Conservation (phyloP, 2,888 invertebrate species). For the Trypoxylon attenuatum region DNA sequence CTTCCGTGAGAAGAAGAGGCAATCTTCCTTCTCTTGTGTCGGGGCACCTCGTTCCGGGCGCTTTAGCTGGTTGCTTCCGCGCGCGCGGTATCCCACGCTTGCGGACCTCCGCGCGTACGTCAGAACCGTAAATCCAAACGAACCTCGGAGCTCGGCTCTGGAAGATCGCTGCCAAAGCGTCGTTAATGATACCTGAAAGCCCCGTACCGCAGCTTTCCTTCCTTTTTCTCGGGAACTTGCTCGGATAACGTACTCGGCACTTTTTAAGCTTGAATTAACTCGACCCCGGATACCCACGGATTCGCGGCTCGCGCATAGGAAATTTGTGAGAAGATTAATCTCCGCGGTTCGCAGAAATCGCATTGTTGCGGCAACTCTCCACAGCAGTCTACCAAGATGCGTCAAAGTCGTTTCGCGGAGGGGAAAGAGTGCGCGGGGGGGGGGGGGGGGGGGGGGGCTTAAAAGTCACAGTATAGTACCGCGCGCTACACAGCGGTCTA, state of each 20-base stretch:
- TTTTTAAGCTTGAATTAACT: constrained; percentile 3
- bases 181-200: constrained; percentile 47
- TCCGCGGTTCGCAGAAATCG: background rate
- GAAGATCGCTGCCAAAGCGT: constrained; percentile 44
- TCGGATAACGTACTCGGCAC: constrained; percentile 3
- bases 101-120: constrained; percentile 44
- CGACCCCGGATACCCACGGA: background rate
- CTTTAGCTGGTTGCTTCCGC: constrained; percentile 45
- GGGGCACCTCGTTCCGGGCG: background rate
- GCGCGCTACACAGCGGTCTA: too few species aligned
- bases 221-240: background rate
- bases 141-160: constrained; percentile 45
- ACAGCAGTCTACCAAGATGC: too few species aligned
- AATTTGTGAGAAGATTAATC: background rate
- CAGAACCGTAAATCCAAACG: constrained; percentile 48
- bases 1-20: constrained; percentile 53
- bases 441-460: too few species aligned
- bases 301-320: too few species aligned
- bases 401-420: too few species aligned
- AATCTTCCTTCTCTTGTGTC: constrained; percentile 16
- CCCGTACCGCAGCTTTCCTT: constrained; percentile 14
- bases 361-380: too few species aligned
- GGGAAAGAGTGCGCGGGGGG: too few species aligned
- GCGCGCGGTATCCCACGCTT: constrained; percentile 52
- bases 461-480: too few species aligned